Conservation (phyloP, 2,888 invertebrate genomes). For the Venusia cambrica region DNA sequence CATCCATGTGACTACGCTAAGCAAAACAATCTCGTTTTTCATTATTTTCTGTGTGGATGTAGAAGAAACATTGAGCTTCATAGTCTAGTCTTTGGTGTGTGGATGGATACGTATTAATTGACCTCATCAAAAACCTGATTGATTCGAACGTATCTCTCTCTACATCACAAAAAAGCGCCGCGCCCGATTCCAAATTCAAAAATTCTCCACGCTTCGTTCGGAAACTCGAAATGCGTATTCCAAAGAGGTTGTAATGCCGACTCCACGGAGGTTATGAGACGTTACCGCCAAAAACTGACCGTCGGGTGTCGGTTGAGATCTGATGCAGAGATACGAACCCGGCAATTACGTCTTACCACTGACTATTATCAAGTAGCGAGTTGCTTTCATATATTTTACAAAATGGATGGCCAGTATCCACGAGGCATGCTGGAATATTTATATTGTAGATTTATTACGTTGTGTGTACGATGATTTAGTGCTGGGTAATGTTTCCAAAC, state of each 20-base stretch:
- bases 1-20: no score
- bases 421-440: constrained; percentile 67
- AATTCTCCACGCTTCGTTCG: constrained; percentile 40
- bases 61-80: no score
- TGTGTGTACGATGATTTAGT: constrained; percentile 56
- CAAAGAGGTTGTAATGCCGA: constrained; percentile 18
- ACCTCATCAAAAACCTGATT: constrained; percentile 10
- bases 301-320: constrained; percentile 59
- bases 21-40: no score
- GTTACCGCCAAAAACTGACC: constrained; percentile 51
- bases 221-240: constrained; percentile 34
- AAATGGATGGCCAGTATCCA: constrained; percentile 68
- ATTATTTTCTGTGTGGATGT: no score
- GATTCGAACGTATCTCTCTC: constrained; percentile 4
- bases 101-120: no score
- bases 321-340: constrained; percentile 60
- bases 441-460: constrained; percentile 74
- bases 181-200: constrained; percentile 41
- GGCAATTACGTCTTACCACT: constrained; percentile 73
- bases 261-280: no score
- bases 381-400: constrained; percentile 77
- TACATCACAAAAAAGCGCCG: constrained; percentile 27
- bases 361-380: constrained; percentile 78
- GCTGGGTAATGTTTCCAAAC: constrained; percentile 33
- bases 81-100: no score